Evolutionary conservation across 2,797 vertebrate genomes (phyloP).

Genomic region (Peromyscus aztecus): DNA sequence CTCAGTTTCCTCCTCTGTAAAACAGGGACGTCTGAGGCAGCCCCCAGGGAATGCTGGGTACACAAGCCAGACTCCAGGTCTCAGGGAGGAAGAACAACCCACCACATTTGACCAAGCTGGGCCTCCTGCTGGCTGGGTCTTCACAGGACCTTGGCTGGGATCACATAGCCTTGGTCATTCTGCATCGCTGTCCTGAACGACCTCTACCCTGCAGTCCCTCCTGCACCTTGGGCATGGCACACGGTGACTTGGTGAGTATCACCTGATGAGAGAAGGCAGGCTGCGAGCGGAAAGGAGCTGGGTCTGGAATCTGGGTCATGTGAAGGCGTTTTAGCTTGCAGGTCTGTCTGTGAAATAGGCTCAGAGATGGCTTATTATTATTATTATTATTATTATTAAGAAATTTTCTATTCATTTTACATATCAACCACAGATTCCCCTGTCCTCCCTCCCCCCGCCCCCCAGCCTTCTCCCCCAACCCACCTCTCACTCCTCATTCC

Average conservation of each 20-base stretch:
- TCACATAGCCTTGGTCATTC: not conserved
- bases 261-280: not conserved
- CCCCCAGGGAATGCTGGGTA: not conserved
- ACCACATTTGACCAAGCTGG: not conserved
- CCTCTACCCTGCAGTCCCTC: not conserved
- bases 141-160: not conserved
- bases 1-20: not conserved
- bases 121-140: not conserved
- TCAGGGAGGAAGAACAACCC: not conserved
- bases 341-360: not conserved
- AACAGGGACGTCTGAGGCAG: not conserved
- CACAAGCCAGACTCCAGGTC: not conserved
- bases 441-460: no score
- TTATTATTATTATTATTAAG: no score
- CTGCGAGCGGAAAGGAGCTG: not conserved
- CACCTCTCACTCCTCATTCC: no score
- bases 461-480: no score
- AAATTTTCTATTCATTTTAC: no score
- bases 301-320: not conserved
- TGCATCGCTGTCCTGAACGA: not conserved
- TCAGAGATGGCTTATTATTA: not conserved
- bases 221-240: not conserved
- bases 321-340: not conserved
- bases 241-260: not conserved
- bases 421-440: no score